phyloP scores from a whole-genome alignment of 1,140 invertebrate species.

The Eciton burchellii region DNA sequence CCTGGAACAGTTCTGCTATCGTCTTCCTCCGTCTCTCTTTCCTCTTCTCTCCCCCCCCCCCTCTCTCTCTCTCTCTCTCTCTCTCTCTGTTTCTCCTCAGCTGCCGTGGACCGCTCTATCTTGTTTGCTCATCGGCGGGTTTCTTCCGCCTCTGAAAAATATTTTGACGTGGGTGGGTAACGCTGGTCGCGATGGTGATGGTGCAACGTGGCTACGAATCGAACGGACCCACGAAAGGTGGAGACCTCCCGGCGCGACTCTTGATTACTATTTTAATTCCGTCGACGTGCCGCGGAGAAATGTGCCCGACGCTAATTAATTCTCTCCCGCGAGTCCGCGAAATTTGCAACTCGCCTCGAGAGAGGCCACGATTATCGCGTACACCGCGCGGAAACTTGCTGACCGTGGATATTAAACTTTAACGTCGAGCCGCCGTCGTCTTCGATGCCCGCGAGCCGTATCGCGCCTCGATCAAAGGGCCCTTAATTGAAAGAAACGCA shows the following conservation, averaged over 20 bases:
- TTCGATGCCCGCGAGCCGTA: slow-evolving; percentile 56
- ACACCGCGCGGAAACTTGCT: slow-evolving; percentile 52
- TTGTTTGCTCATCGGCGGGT: slow-evolving; percentile 67
- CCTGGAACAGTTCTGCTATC: slow-evolving; percentile 66
- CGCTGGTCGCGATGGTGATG: slow-evolving; percentile 24
- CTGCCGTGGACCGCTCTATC: slow-evolving; percentile 46
- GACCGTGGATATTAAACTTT: slow-evolving; percentile 63
- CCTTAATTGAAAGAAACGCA: slow-evolving; percentile 59
- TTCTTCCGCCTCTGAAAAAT: slow-evolving; percentile 75
- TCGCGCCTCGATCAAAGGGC: slow-evolving; percentile 56
- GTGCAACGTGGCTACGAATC: slow-evolving; percentile 42
- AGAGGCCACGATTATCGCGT: slow-evolving; percentile 51
- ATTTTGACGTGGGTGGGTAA: slow-evolving; percentile 57
- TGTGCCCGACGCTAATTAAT: slow-evolving; percentile 56
- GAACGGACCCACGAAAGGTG: slow-evolving; percentile 48
- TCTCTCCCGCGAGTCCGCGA: slow-evolving; percentile 58
- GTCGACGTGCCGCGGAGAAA: slow-evolving; percentile 58
- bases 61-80: slow-evolving; percentile 3
- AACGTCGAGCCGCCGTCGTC: slow-evolving; percentile 51
- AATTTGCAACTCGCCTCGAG: slow-evolving; percentile 52
- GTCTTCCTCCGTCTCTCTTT: slow-evolving; percentile 40
- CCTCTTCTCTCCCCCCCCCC: slow-evolving; percentile 17
- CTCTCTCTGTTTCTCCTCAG: background rate
- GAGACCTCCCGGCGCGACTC: slow-evolving; percentile 56
- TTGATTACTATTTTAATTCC: slow-evolving; percentile 62